Percentiles rank a stretch among this genome's conserved stretches.
Conservation (phyloP, 1,140 invertebrate species). For the Hyles euphorbiae region DNA sequence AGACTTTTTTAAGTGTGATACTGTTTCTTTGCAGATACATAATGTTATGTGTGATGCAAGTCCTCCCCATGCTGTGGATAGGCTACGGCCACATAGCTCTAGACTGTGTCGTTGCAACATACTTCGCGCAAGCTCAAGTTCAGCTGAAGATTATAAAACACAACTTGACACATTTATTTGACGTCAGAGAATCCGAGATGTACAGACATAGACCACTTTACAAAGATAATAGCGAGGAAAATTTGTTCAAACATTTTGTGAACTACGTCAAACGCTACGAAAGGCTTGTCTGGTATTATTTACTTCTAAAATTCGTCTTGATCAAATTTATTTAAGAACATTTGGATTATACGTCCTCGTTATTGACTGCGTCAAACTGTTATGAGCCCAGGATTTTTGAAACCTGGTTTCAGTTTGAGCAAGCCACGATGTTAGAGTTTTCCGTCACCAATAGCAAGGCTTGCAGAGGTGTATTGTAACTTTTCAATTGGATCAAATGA, state of each 20-base stretch:
- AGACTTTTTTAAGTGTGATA: too few relatives aligned
- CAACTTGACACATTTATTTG: conserved; percentile 26
- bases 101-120: conserved; percentile 18
- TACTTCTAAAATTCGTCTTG: too few relatives aligned
- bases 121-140: conserved; percentile 19
- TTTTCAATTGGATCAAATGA: too few relatives aligned
- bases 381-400: too few relatives aligned
- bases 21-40: conserved; percentile 10
- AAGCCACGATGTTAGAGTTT: too few relatives aligned
- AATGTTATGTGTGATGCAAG: conserved; percentile 9
- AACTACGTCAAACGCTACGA: conserved; percentile 19
- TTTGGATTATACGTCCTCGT: too few relatives aligned
- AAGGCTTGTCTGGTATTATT: conserved; percentile 17
- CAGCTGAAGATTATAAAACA: conserved; percentile 29
- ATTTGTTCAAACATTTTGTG: conserved; percentile 9
- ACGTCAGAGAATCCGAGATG: background rate
- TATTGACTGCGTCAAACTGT: too few relatives aligned
- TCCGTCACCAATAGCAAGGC: too few relatives aligned
- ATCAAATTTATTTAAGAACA: too few relatives aligned
- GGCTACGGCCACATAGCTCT: conserved; percentile 18
- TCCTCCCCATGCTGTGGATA: conserved; percentile 7
- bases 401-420: too few relatives aligned
- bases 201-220: conserved; percentile 3
- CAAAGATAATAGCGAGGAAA: conserved; percentile 9
- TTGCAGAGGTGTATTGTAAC: too few relatives aligned